Conservation (phyloP, 2,797 vertebrate genomes). For the Lycodopsis pacificus region DNA sequence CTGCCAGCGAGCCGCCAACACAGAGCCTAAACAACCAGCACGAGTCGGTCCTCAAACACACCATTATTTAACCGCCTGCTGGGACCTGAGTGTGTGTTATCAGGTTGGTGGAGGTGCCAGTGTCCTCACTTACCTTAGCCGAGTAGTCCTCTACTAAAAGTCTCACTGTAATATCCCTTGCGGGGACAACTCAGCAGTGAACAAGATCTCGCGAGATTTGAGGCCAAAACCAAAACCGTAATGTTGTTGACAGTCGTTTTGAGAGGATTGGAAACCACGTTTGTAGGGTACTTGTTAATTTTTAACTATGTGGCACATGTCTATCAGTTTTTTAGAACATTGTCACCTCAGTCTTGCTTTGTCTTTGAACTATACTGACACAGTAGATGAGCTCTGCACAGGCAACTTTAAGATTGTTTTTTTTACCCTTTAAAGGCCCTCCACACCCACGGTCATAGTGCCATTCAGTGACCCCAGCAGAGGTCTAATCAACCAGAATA, state of each 20-base stretch:
- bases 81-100: not conserved
- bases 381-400: not conserved
- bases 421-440: not conserved
- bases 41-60: not conserved
- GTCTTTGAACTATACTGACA: not conserved
- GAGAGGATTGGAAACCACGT: not conserved
- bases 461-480: not conserved
- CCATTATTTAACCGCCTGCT: not conserved
- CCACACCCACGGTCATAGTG: not conserved
- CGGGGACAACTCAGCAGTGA: slow-evolving; percentile 29
- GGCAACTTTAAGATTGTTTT: too few species aligned
- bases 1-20: slow-evolving; percentile 17
- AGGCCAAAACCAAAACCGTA: not conserved
- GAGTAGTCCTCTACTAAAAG: slow-evolving; percentile 44
- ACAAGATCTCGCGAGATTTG: slow-evolving; percentile 69
- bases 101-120: slow-evolving; percentile 1
- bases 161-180: slow-evolving; percentile 64
- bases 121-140: slow-evolving; percentile 66
- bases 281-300: not conserved
- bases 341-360: not conserved
- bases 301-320: not conserved
- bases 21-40: not conserved
- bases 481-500: not conserved
- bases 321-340: not conserved
- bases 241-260: not conserved